phyloP scores from a whole-genome alignment of 2,888 invertebrate genomes.

The Stegophylla sp. region DNA sequence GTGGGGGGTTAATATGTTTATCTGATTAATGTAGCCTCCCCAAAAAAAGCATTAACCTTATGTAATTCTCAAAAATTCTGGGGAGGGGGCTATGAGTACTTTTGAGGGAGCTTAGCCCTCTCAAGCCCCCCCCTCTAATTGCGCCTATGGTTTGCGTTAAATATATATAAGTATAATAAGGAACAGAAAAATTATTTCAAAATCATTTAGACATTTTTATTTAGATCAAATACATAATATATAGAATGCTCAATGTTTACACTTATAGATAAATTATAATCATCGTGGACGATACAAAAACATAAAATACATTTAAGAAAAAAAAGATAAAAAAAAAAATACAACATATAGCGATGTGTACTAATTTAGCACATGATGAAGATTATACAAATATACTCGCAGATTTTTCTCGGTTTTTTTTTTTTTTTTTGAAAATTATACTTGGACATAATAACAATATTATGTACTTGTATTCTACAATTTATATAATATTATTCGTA shows the following conservation, averaged over 20 bases:
- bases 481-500: constrained; percentile 3
- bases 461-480: constrained; percentile 25
- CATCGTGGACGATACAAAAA: constrained; percentile 25
- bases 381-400: constrained; percentile 17
- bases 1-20: no score
- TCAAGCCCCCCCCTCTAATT: no score
- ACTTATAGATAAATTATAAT: constrained; percentile 52
- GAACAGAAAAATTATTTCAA: constrained; percentile 8
- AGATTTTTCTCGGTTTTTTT: constrained; percentile 38
- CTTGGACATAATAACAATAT: constrained; percentile 21
- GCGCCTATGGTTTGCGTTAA: no score
- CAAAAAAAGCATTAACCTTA: no score
- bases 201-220: constrained; percentile 9
- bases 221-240: constrained; percentile 13
- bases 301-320: constrained; percentile 40
- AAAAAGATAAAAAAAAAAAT: no score
- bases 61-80: no score
- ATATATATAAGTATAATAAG: background rate
- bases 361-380: constrained; percentile 51
- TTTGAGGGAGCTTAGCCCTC: no score
- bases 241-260: constrained; percentile 44
- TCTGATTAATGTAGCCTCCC: no score
- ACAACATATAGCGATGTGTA: constrained; percentile 56
- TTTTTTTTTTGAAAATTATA: constrained; percentile 2
- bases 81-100: no score